These are phyloP conservation scores for Eupristina koningsbergeri DNA, from an alignment of 1,140 invertebrate genomes.

Conservation along the genomic window DNA sequence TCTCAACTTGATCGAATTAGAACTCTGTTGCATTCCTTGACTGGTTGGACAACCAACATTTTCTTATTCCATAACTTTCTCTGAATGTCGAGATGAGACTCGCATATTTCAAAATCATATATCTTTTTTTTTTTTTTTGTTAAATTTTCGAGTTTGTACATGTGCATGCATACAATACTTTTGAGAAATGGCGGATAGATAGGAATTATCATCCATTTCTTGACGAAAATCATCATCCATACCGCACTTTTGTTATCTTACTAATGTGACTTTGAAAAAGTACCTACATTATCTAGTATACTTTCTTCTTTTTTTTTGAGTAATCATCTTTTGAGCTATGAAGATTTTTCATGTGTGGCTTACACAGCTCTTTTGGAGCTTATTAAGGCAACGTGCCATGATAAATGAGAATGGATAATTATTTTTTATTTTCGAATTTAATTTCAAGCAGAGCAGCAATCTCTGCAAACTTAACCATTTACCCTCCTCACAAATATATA, in stretches of 20 bases:
- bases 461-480: neutral
- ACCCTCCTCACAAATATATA: neutral
- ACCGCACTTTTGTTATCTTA: slow-evolving; percentile 22
- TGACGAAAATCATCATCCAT: slow-evolving; percentile 10
- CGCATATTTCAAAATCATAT: neutral
- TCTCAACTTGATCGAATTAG: slow-evolving; percentile 30
- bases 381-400: neutral
- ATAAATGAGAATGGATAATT: neutral
- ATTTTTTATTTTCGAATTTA: neutral
- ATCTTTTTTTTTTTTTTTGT: neutral
- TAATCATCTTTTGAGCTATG: slow-evolving; percentile 14
- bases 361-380: neutral
- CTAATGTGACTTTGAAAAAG: slow-evolving; percentile 21
- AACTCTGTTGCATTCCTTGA: slow-evolving; percentile 12
- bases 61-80: slow-evolving; percentile 1
- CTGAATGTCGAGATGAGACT: neutral
- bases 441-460: neutral
- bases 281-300: neutral
- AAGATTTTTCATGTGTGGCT: neutral
- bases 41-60: neutral
- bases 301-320: neutral
- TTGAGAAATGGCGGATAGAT: neutral
- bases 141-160: too few relatives aligned
- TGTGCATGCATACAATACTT: neutral
- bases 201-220: neutral